phyloP scores from a whole-genome alignment of 2,888 invertebrate species.

The Euplexia lucipara region DNA sequence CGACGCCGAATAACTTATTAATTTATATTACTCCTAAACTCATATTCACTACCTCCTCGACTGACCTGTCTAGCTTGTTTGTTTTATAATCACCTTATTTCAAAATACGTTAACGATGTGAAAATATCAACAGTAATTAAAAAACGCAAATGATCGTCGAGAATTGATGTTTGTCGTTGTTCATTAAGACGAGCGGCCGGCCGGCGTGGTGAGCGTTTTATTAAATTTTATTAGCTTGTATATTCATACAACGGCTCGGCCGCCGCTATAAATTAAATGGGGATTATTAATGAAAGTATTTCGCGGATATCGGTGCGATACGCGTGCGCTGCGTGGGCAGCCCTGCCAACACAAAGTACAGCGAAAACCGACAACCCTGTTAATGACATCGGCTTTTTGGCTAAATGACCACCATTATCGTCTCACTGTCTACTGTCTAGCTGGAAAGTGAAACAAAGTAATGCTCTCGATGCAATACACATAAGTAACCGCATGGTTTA shows the following conservation, averaged over 20 bases:
- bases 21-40: conserved; percentile 87
- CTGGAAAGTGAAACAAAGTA: conserved; percentile 70
- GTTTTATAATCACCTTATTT: conserved; percentile 85
- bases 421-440: conserved; percentile 56
- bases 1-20: conserved; percentile 86
- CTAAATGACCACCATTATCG: conserved; percentile 70
- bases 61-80: conserved; percentile 88
- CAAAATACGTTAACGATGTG: conserved; percentile 87
- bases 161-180: conserved; percentile 83
- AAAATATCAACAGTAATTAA: conserved; percentile 89
- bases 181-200: conserved; percentile 77
- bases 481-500: conserved; percentile 71
- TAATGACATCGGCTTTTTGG: conserved; percentile 75
- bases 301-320: conserved; percentile 64
- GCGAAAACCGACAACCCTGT: conserved; percentile 67
- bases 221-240: conserved; percentile 81
- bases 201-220: conserved; percentile 81
- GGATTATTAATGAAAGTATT: conserved; percentile 74
- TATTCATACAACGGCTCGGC: conserved; percentile 69
- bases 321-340: conserved; percentile 32
- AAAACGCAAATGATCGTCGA: conserved; percentile 83
- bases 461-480: conserved; percentile 65
- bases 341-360: conserved; percentile 61
- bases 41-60: conserved; percentile 82
- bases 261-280: conserved; percentile 72